Conservation (phyloP, 2,797 vertebrate genomes). For the Chelon labrosus region DNA sequence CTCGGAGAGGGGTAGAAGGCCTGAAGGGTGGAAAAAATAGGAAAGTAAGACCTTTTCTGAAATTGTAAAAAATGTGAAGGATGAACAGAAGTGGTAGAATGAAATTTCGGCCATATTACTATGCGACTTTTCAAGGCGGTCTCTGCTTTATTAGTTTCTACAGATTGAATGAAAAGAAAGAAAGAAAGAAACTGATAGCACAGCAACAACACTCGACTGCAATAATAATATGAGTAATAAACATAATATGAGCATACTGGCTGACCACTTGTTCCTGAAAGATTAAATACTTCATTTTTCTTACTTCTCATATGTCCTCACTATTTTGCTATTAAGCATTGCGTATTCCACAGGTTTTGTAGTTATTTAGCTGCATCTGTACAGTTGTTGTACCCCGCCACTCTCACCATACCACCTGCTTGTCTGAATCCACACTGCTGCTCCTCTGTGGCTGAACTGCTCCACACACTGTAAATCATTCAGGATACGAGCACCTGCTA, state of each 20-base stretch:
- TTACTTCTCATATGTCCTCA: background rate
- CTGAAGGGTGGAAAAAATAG: slow-evolving; percentile 2
- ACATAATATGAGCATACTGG: background rate
- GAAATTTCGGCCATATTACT: slow-evolving; percentile 4
- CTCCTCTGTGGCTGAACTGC: slow-evolving; percentile 24
- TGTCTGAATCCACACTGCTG: slow-evolving; percentile 30
- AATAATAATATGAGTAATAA: slow-evolving; percentile 2
- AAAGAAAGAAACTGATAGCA: background rate
- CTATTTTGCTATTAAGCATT: background rate
- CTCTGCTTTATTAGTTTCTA: background rate
- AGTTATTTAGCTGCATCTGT: slow-evolving; percentile 25
- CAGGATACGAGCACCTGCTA: slow-evolving; percentile 31
- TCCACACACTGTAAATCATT: slow-evolving; percentile 32
- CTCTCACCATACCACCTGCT: slow-evolving; percentile 14
- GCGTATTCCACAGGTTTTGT: background rate
- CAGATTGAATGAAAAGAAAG: slow-evolving; percentile 1
- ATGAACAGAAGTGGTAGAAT: background rate
- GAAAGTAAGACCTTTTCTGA: background rate
- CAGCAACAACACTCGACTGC: background rate
- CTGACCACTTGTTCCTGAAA: background rate
- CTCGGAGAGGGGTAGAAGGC: slow-evolving; percentile 10
- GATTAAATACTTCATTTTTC: background rate
- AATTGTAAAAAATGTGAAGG: slow-evolving; percentile 6
- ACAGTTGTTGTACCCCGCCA: slow-evolving; percentile 3
- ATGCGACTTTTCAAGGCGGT: background rate